These are phyloP conservation scores for Capreolus pygargus DNA, from an alignment of 2,113 vertebrate genomes.

Conservation along the genomic window DNA sequence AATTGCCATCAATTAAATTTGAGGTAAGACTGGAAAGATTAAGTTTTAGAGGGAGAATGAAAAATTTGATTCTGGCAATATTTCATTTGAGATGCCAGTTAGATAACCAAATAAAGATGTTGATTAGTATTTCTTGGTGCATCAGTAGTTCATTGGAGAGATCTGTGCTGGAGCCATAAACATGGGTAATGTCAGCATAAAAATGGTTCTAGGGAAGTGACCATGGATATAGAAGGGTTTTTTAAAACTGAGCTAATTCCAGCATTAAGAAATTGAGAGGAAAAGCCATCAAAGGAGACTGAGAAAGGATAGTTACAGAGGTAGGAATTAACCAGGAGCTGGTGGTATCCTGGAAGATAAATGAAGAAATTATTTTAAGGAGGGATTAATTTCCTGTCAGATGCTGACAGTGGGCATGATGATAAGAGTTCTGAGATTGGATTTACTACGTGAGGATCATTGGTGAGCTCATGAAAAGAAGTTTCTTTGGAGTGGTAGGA, in stretches of 20 bases:
- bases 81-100: background rate
- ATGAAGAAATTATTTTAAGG: background rate
- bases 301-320: background rate
- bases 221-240: background rate
- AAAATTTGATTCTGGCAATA: background rate
- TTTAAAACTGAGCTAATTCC: background rate
- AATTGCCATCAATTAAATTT: background rate
- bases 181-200: background rate
- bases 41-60: background rate
- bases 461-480: background rate
- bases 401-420: background rate
- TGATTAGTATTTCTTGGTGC: background rate
- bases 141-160: background rate
- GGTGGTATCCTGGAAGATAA: background rate
- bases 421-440: background rate
- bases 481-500: background rate
- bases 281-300: background rate
- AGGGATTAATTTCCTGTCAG: background rate
- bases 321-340: background rate
- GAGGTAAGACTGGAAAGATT: background rate
- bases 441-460: background rate
- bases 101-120: background rate
- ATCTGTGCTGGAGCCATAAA: background rate
- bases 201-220: background rate
- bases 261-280: background rate